Conservation (phyloP, 2,797 vertebrate genomes). For the Gymnocypris eckloni region DNA sequence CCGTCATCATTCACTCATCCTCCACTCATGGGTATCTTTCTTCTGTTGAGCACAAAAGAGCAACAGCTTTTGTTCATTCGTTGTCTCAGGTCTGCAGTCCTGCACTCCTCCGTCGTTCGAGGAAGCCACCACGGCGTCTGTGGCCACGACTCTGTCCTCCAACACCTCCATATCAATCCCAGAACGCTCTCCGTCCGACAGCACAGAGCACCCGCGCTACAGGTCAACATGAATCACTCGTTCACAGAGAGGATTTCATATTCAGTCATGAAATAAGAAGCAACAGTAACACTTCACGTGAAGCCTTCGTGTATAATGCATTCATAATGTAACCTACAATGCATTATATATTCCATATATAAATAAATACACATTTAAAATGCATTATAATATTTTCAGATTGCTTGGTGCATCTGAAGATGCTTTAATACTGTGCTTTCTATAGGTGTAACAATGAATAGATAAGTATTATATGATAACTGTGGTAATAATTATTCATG, state of each 20-base stretch:
- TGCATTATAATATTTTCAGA: background rate
- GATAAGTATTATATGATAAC: background rate
- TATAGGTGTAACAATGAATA: too few relatives aligned
- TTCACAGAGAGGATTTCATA: background rate
- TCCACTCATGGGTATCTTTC: background rate
- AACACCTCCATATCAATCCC: conserved; percentile 91
- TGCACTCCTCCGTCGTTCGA: conserved; percentile 95
- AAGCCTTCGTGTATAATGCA: background rate
- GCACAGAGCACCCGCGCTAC: conserved; percentile 90
- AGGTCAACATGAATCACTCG: conserved; percentile 65
- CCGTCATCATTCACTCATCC: background rate
- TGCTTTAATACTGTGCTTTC: background rate
- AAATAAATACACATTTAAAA: background rate
- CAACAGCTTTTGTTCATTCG: background rate
- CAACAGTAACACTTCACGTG: background rate
- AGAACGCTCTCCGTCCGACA: conserved; percentile 88
- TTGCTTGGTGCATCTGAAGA: background rate
- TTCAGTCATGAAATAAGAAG: background rate
- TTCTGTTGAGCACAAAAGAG: background rate
- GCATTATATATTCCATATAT: background rate
- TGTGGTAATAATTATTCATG: background rate
- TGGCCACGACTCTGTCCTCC: conserved; percentile 93
- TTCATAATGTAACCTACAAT: background rate
- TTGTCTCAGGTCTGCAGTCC: conserved; percentile 79
- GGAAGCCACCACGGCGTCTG: conserved; percentile 94